phyloP scores from a whole-genome alignment of 2,113 vertebrate species.

The Callocephalon fimbriatum region DNA sequence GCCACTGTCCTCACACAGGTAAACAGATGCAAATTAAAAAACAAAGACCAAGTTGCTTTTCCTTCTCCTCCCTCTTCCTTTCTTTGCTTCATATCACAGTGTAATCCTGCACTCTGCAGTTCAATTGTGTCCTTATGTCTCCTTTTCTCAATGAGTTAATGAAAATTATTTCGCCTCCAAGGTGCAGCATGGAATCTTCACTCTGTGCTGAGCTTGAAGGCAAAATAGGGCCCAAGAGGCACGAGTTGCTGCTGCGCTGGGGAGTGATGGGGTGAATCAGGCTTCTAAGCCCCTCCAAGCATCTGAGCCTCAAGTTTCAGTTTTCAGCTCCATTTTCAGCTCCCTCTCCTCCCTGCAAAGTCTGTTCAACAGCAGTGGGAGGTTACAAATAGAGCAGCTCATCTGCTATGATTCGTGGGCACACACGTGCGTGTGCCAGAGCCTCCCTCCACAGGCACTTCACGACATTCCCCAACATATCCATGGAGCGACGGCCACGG shows the following conservation, averaged over 20 bases:
- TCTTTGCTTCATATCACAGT: not conserved
- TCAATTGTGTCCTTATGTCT: not conserved
- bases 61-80: not conserved
- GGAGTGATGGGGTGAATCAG: fast-evolving
- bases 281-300: not conserved
- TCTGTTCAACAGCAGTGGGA: slow-evolving; percentile 33
- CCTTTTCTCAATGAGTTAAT: not conserved
- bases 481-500: not conserved
- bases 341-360: not conserved
- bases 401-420: not conserved
- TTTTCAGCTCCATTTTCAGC: slow-evolving; percentile 19
- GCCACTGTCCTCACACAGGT: not conserved
- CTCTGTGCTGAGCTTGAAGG: not conserved
- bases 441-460: not conserved
- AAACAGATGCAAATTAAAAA: not conserved
- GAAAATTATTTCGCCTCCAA: not conserved
- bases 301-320: not conserved
- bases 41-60: not conserved
- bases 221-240: not conserved
- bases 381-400: slow-evolving; percentile 31
- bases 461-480: fast-evolving
- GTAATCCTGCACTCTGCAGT: not conserved
- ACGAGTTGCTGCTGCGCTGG: not conserved
- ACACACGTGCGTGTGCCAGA: fast-evolving
- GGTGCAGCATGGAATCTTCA: not conserved